Conservation (phyloP, 2,113 vertebrate species). For the Gnathonemus echidnorhynchus region DNA sequence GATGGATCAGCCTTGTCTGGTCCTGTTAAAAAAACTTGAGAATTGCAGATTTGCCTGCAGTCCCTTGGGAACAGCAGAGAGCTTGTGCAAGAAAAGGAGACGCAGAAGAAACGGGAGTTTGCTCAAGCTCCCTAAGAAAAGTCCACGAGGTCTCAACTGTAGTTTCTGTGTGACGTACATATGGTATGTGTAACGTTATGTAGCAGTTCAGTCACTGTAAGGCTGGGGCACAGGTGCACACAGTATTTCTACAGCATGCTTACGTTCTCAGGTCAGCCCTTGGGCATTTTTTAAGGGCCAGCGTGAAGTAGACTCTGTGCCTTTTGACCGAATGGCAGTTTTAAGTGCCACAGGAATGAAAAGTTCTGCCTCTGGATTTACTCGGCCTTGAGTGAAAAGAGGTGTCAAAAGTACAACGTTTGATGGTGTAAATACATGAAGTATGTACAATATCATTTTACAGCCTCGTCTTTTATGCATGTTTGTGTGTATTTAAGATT, state of each 20-base stretch:
- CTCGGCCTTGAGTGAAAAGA: background rate
- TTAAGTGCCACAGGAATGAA: background rate
- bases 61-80: background rate
- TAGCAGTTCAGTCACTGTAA: background rate
- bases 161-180: background rate
- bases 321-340: background rate
- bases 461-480: background rate
- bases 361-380: background rate
- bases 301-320: background rate
- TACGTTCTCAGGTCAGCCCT: background rate
- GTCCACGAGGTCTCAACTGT: background rate
- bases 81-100: background rate
- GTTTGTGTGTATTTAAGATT: conserved; percentile 5
- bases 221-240: background rate
- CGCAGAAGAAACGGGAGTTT: background rate
- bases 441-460: background rate
- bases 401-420: background rate
- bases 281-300: background rate
- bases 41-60: background rate
- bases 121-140: background rate
- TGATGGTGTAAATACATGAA: background rate
- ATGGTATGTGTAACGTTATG: background rate
- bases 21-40: background rate
- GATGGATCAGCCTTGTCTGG: background rate
- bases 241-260: background rate